phyloP scores from a whole-genome alignment of 2,113 vertebrate species.

The Larimichthys polyactis region DNA sequence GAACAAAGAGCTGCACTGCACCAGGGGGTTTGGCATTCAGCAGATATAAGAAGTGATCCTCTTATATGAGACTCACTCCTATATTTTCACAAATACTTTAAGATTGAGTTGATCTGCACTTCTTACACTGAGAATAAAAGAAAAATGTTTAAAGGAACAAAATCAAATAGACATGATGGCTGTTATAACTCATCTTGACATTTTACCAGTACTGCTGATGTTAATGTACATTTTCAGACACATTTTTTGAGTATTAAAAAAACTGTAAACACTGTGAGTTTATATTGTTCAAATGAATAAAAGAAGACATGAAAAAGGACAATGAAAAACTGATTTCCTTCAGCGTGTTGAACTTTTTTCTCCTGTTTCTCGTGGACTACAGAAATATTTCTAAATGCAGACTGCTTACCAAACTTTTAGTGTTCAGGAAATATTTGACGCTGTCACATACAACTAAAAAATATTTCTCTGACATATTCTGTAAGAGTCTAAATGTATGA shows the following conservation, averaged over 20 bases:
- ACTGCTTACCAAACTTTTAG: neutral
- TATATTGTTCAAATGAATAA: neutral
- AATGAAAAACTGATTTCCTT: neutral
- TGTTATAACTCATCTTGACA: neutral
- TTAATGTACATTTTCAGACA: neutral
- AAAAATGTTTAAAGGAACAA: accelerated
- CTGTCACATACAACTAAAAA: too few species aligned
- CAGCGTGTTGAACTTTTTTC: neutral
- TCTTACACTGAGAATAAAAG: neutral
- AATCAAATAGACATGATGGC: neutral
- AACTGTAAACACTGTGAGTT: too few species aligned
- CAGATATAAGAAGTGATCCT: conserved; percentile 50
- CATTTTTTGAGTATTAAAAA: neutral
- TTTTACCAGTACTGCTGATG: neutral
- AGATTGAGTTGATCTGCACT: neutral
- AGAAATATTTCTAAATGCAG: neutral
- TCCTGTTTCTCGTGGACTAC: neutral
- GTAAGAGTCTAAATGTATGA: neutral
- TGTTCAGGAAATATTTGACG: neutral
- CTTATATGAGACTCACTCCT: conserved; percentile 4
- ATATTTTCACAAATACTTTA: conserved; percentile 14
- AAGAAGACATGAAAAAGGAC: neutral
- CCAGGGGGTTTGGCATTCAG: conserved; percentile 67
- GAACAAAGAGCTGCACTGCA: conserved; percentile 72
- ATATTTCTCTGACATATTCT: neutral